Percentiles rank a stretch among this genome's conserved stretches.
These are phyloP conservation scores for Nomada hirtipes DNA, from an alignment of 2,888 invertebrate genomes.

Conservation along the genomic window DNA sequence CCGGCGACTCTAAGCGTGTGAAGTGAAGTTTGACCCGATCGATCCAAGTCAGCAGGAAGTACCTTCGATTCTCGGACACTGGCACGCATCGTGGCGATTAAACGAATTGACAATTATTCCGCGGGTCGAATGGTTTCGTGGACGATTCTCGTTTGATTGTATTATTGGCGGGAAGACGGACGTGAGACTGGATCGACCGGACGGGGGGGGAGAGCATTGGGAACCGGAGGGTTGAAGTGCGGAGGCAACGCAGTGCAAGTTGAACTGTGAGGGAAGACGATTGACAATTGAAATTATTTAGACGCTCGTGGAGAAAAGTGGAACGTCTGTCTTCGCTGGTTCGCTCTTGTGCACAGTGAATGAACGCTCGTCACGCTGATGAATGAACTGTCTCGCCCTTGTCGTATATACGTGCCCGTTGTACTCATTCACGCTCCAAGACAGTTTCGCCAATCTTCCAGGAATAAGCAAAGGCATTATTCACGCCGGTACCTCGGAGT, in stretches of 20 bases:
- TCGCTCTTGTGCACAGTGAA: neutral
- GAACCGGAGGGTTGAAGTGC: neutral
- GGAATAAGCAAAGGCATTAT: too few species aligned
- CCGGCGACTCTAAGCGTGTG: conserved; percentile 26
- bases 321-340: neutral
- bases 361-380: too few species aligned
- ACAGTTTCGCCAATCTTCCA: too few species aligned
- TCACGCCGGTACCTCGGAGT: too few species aligned
- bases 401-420: too few species aligned
- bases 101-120: neutral
- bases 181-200: neutral
- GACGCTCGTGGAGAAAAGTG: neutral
- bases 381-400: neutral
- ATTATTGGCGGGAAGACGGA: neutral
- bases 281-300: neutral
- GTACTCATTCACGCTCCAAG: too few species aligned
- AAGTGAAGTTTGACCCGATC: conserved; percentile 2
- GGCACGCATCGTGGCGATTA: neutral
- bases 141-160: neutral
- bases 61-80: too few species aligned
- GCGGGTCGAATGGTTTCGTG: neutral
- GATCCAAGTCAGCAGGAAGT: too few species aligned
- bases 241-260: neutral
- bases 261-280: neutral
- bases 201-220: neutral